These are phyloP conservation scores for Gonioctena quinquepunctata DNA, from an alignment of 1,140 invertebrate genomes.

Conservation along the genomic window DNA sequence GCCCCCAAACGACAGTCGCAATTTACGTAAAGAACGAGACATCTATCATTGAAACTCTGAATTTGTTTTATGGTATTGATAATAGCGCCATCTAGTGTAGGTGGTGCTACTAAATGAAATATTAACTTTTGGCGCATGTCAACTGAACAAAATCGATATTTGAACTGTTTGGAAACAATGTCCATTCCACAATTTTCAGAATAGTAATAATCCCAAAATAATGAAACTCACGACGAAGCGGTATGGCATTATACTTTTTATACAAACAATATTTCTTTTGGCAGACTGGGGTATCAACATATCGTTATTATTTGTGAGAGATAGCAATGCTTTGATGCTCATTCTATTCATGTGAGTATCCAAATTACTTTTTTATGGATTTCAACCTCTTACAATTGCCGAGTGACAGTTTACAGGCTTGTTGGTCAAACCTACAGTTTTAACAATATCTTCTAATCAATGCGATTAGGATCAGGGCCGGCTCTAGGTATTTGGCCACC, in stretches of 20 bases:
- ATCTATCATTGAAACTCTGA: no score
- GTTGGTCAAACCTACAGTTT: no score
- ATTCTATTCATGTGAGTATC: constrained; percentile 51
- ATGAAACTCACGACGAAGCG: constrained; percentile 49
- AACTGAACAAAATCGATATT: constrained; percentile 8
- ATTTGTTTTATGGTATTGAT: no score
- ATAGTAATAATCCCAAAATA: not conserved
- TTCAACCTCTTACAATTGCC: constrained; percentile 10
- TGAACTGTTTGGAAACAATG: not conserved
- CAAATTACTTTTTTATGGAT: not conserved
- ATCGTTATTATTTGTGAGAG: constrained; percentile 41
- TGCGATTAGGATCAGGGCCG: no score
- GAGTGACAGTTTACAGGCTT: no score
- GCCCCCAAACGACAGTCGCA: no score
- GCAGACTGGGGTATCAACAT: constrained; percentile 48
- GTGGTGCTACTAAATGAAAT: no score
- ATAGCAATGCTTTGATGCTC: constrained; percentile 46
- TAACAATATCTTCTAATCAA: no score
- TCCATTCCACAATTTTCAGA: not conserved
- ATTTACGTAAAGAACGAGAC: no score
- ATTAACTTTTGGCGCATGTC: no score
- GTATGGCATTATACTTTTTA: constrained; percentile 42
- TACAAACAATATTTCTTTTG: constrained; percentile 46
- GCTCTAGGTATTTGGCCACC: no score
- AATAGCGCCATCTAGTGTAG: no score